A percentile compares a stretch with the other conserved stretches of the same genome.
phyloP scores from a whole-genome alignment of 2,113 vertebrate species.

The Gymnocephalus cernua region DNA sequence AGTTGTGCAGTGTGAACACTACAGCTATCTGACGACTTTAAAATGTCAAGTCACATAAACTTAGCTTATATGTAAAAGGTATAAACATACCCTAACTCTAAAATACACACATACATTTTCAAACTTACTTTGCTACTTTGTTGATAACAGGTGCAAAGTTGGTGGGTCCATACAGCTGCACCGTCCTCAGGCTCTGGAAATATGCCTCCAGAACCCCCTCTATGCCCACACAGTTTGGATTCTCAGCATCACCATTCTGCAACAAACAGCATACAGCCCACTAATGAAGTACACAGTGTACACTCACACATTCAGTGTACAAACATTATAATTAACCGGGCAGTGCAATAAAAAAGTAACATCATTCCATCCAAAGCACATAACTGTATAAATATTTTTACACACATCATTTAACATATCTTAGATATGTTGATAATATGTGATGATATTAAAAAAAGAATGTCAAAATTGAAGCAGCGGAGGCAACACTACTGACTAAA shows the following conservation, averaged over 20 bases:
- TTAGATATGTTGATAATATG: not conserved
- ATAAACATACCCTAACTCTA: no score
- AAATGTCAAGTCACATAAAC: no score
- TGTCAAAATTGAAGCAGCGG: no score
- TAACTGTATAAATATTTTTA: not conserved
- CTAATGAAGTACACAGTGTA: not conserved
- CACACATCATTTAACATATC: not conserved
- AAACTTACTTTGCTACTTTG: slow-evolving; percentile 92
- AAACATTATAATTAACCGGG: not conserved
- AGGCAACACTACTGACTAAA: not conserved
- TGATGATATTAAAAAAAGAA: no score
- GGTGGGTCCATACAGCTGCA: slow-evolving; percentile 95
- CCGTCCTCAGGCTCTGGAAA: slow-evolving; percentile 92
- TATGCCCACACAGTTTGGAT: slow-evolving; percentile 78
- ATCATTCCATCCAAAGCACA: not conserved
- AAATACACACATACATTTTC: not conserved
- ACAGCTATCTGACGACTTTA: no score
- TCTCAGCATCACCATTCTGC: slow-evolving; percentile 68
- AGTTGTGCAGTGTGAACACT: no score
- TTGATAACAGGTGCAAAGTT: slow-evolving; percentile 95
- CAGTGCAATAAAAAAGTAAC: not conserved
- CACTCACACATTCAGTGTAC: not conserved
- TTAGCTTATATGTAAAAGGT: not conserved
- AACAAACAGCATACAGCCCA: slow-evolving; percentile 20
- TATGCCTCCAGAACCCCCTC: slow-evolving; percentile 93